phyloP scores from a whole-genome alignment of 2,797 vertebrate genomes.

The Cephalopachus bancanus region DNA sequence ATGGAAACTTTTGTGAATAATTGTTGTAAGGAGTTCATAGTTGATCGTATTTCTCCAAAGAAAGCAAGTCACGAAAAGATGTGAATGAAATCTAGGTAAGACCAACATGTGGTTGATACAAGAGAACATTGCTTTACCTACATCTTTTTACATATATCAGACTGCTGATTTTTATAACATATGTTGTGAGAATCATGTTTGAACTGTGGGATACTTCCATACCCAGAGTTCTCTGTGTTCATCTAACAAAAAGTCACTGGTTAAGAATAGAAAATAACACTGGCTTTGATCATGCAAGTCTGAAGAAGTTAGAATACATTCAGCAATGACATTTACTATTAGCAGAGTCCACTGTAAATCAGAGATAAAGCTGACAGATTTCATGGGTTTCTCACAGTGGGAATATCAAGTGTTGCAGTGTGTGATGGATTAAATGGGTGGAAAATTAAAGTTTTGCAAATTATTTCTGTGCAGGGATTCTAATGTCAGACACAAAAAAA shows the following conservation, averaged over 20 bases:
- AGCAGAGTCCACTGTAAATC: slow-evolving; percentile 22
- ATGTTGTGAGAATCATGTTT: background rate
- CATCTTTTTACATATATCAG: slow-evolving; percentile 47
- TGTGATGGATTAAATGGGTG: background rate
- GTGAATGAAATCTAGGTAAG: background rate
- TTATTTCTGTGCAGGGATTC: slow-evolving; percentile 59
- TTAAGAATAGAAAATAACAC: slow-evolving; percentile 60
- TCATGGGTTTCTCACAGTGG: background rate
- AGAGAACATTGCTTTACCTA: slow-evolving; percentile 22
- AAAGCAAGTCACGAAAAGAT: background rate
- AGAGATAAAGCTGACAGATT: slow-evolving; percentile 63
- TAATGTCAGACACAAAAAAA: slow-evolving; percentile 23
- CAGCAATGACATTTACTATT: slow-evolving; percentile 23
- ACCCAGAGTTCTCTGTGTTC: background rate
- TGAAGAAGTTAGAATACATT: slow-evolving; percentile 56
- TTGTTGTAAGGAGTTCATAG: background rate
- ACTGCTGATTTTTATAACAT: background rate
- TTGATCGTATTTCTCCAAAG: background rate
- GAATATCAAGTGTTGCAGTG: slow-evolving; percentile 18
- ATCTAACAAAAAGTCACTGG: slow-evolving; percentile 22
- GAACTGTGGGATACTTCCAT: background rate
- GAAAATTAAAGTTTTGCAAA: slow-evolving; percentile 42
- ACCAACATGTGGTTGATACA: background rate
- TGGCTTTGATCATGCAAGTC: slow-evolving; percentile 53
- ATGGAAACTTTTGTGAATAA: background rate